Conservation (phyloP, 1,140 invertebrate species). For the Kradibia gibbosae region DNA sequence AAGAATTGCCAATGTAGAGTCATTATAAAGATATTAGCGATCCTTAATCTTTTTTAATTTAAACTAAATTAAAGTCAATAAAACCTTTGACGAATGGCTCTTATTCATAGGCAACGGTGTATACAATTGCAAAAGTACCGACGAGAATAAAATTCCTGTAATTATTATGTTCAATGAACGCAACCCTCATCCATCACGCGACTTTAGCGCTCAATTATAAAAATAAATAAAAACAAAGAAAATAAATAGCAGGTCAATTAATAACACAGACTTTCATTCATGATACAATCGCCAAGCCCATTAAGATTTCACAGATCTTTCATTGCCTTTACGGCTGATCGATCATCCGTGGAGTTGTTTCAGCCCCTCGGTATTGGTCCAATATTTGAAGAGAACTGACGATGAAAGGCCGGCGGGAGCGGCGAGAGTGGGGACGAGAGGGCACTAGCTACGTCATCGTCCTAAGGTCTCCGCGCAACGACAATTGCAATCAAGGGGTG, state of each 20-base stretch:
- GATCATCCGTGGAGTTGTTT: no score
- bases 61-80: neutral
- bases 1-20: neutral
- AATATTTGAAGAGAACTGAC: no score
- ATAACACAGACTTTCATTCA: neutral
- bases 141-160: neutral
- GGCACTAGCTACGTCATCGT: no score
- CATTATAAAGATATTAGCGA: neutral
- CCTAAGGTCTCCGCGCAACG: neutral
- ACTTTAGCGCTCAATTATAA: neutral
- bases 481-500: neutral
- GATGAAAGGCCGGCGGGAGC: no score
- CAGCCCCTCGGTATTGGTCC: no score
- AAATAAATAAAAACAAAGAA: neutral
- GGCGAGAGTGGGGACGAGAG: no score
- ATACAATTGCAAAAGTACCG: neutral
- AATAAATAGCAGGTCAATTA: neutral
- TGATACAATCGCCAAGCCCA: neutral
- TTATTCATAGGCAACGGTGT: neutral
- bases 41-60: neutral
- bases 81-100: neutral
- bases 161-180: neutral
- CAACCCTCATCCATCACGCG: neutral
- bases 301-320: neutral
- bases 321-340: no score